Percentiles rank a stretch among this genome's conserved stretches.
Evolutionary conservation across 2,888 invertebrate genomes (phyloP).

Genomic region (Chrysomela aeneicollis): DNA sequence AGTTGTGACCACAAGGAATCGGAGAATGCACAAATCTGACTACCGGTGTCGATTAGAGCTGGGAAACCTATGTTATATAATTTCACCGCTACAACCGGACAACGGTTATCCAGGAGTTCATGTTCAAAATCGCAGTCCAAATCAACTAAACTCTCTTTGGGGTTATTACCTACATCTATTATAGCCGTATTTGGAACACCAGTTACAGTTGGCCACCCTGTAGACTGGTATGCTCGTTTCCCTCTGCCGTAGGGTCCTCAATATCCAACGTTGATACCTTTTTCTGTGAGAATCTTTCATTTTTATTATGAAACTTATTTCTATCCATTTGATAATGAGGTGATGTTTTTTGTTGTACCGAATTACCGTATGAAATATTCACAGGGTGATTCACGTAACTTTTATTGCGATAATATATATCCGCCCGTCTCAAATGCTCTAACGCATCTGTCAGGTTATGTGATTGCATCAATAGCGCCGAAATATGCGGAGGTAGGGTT

Average conservation of each 20-base stretch:
- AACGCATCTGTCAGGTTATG: background rate
- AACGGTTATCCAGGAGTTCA: background rate
- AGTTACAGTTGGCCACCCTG: conserved; percentile 1
- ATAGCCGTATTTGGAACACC: background rate
- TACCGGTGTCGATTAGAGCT: no score
- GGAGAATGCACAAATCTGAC: background rate
- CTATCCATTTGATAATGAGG: background rate
- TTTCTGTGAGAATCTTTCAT: background rate
- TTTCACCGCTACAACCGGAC: background rate
- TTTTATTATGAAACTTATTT: conserved; percentile 8
- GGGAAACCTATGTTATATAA: background rate
- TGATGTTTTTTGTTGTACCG: background rate
- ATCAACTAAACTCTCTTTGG: background rate
- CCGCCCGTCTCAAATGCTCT: background rate
- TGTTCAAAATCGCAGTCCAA: background rate
- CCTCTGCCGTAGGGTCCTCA: background rate
- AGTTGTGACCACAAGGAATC: background rate
- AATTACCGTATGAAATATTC: no score
- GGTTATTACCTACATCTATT: background rate
- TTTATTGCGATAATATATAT: no score
- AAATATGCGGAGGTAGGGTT: conserved; percentile 3
- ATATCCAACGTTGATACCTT: background rate
- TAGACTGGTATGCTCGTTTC: background rate
- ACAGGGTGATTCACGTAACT: no score
- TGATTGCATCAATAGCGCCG: background rate